These are phyloP conservation scores for Dascyllus trimaculatus DNA, from an alignment of 2,113 vertebrate genomes.

Conservation along the genomic window DNA sequence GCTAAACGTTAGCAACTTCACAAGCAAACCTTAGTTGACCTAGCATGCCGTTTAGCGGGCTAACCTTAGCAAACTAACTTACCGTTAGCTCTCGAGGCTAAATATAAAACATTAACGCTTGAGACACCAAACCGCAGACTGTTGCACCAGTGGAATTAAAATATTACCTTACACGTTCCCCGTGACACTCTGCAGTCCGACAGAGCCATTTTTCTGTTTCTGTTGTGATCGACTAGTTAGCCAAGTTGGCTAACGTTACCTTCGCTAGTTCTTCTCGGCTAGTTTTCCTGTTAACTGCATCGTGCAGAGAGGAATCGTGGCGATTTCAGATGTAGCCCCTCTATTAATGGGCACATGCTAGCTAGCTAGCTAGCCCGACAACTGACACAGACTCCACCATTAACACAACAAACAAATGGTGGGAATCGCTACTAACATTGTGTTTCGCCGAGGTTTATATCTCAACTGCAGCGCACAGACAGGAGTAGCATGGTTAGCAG, in stretches of 20 bases:
- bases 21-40: conserved; percentile 46
- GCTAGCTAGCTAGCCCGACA: conserved; percentile 46
- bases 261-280: conserved; percentile 49
- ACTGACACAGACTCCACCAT: background rate
- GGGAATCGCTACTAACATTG: background rate
- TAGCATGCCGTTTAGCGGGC: conserved; percentile 62
- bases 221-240: conserved; percentile 57
- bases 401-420: background rate
- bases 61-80: conserved; percentile 67
- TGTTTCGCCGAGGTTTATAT: conserved; percentile 28
- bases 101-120: conserved; percentile 25
- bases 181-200: background rate
- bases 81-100: conserved; percentile 53
- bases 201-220: background rate
- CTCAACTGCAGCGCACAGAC: background rate
- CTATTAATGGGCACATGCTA: conserved; percentile 32
- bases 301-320: conserved; percentile 56
- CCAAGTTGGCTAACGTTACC: conserved; percentile 64
- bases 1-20: conserved; percentile 75
- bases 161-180: background rate
- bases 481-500: conserved; percentile 36
- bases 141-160: conserved; percentile 32
- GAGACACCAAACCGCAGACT: conserved; percentile 25
- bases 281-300: conserved; percentile 61
- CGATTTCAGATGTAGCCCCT: conserved; percentile 27